Evolutionary conservation across 1,140 invertebrate genomes (phyloP).

Genomic region (Venturia canescens): DNA sequence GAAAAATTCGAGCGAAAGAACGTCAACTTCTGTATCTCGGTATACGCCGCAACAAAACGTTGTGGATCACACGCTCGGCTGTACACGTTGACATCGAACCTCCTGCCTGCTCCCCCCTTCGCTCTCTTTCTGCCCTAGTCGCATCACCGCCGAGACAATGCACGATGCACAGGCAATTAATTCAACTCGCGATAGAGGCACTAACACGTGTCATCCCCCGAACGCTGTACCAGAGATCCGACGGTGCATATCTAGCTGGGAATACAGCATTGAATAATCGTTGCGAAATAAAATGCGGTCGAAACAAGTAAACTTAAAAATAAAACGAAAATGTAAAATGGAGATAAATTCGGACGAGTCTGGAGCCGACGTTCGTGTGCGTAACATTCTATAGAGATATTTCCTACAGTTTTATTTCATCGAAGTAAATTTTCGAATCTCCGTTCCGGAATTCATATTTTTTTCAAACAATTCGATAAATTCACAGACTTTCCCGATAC

Average conservation of each 20-base stretch:
- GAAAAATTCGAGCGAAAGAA: background rate
- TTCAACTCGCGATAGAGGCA: slow-evolving; percentile 31
- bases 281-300: slow-evolving; percentile 16
- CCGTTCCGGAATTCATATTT: too few relatives aligned
- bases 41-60: background rate
- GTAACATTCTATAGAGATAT: too few relatives aligned
- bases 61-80: slow-evolving; percentile 31
- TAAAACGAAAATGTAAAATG: background rate
- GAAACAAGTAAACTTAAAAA: background rate
- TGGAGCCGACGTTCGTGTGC: background rate
- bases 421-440: too few relatives aligned
- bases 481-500: too few relatives aligned
- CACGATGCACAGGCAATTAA: slow-evolving; percentile 30
- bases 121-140: slow-evolving; percentile 6
- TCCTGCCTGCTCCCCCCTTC: background rate
- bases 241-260: slow-evolving; percentile 5
- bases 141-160: slow-evolving; percentile 29
- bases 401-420: too few relatives aligned
- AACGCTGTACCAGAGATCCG: slow-evolving; percentile 12
- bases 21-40: slow-evolving; percentile 24
- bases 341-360: background rate
- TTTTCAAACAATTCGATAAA: too few relatives aligned
- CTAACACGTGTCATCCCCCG: slow-evolving; percentile 22
- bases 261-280: slow-evolving; percentile 4
- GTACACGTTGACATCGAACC: slow-evolving; percentile 25